phyloP scores from a whole-genome alignment of 2,797 vertebrate species.

The Pseudomugil gertrudae region DNA sequence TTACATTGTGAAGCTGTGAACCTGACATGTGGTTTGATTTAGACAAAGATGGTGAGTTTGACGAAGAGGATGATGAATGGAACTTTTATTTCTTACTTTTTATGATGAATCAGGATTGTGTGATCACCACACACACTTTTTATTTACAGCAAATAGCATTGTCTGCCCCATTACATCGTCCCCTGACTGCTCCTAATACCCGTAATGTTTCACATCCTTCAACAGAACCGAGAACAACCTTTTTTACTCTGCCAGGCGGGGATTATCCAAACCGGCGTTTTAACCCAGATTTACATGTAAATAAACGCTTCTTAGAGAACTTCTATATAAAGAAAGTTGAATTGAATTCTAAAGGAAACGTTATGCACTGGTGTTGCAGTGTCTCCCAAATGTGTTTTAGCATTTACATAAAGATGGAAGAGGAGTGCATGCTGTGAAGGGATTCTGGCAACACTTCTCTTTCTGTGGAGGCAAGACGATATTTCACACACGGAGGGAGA shows the following conservation, averaged over 20 bases:
- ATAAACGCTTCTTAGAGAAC: conserved; percentile 25
- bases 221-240: conserved; percentile 19
- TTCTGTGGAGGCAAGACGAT: conserved; percentile 60
- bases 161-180: no score
- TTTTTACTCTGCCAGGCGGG: not conserved
- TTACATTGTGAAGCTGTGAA: conserved; percentile 55
- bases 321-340: not conserved
- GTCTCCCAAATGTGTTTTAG: conserved; percentile 81
- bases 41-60: conserved; percentile 19
- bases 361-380: conserved; percentile 41
- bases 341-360: no score
- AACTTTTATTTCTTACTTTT: conserved; percentile 23
- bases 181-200: conserved; percentile 47
- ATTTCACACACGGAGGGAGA: conserved; percentile 55
- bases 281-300: conserved; percentile 23
- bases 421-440: conserved; percentile 57
- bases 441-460: conserved; percentile 30
- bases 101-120: conserved; percentile 22
- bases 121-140: conserved; percentile 8
- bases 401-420: conserved; percentile 61
- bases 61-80: conserved; percentile 33
- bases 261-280: conserved; percentile 14
- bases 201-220: conserved; percentile 25
- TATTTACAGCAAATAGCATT: no score
- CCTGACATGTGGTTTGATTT: conserved; percentile 31